Evolutionary conservation across 2,113 vertebrate species (phyloP).

Genomic region (Epinephelus moara): DNA sequence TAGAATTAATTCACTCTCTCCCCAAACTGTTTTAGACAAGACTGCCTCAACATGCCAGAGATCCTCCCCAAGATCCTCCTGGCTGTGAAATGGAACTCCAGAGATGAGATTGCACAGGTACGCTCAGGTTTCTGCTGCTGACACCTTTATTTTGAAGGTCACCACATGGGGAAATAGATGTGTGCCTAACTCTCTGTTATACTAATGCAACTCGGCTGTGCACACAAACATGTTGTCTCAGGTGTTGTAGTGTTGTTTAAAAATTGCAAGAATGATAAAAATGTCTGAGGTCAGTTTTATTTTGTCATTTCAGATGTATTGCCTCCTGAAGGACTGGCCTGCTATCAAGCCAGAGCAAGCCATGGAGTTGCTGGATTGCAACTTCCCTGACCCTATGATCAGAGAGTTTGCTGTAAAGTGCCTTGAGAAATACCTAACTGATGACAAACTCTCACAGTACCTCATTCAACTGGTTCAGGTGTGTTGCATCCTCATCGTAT

Average conservation of each 20-base stretch:
- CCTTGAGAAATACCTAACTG: slow-evolving; percentile 96
- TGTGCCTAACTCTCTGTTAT: neutral
- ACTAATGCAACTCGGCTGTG: slow-evolving; percentile 1
- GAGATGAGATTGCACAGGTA: slow-evolving; percentile 99
- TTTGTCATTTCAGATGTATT: slow-evolving; percentile 91
- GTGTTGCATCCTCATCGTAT: slow-evolving; percentile 14
- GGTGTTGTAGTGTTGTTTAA: neutral
- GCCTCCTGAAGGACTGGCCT: slow-evolving; percentile 98
- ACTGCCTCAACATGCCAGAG: slow-evolving; percentile 94
- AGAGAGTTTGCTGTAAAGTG: slow-evolving; percentile 97
- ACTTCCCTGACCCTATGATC: slow-evolving; percentile 97
- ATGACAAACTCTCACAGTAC: slow-evolving; percentile 98
- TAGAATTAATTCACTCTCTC: neutral
- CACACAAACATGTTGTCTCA: neutral
- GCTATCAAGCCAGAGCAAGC: slow-evolving; percentile 97
- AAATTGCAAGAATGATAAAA: neutral
- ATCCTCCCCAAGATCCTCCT: slow-evolving; percentile 97
- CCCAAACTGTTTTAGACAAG: slow-evolving; percentile 84
- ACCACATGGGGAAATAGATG: neutral
- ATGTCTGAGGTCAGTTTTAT: neutral
- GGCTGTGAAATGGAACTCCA: slow-evolving; percentile 99
- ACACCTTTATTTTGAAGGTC: slow-evolving; percentile 36
- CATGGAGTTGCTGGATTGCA: slow-evolving; percentile 98
- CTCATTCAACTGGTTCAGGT: slow-evolving; percentile 99
- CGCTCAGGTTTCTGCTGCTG: slow-evolving; percentile 36